Evolutionary conservation across 1,140 invertebrate species (phyloP), one percentile per base, ranked within the genome.

Genomic region (Pararge aegeria): DNA sequence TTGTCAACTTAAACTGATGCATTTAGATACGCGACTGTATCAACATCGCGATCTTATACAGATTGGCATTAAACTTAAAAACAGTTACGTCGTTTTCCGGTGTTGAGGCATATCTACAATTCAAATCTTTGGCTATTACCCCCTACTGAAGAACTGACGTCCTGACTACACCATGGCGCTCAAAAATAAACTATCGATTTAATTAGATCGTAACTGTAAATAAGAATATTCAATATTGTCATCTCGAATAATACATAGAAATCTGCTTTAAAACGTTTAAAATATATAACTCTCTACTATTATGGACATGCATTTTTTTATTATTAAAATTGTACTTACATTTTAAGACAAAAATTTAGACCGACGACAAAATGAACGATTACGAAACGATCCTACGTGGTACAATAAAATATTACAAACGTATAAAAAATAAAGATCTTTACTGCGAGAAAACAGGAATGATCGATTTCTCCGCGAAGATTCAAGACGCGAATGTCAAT

Each of bases 351-450:
- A 76, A 56, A 73, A 80, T 84, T 84, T 86, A 86, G 83, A 86
- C 83, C 83, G 83, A 79, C 74, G 61, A 76, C 55, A 66, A 75
- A 24, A 78, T 68, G 64, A 74, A 74, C 61, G 58, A 69, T 60
- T 59, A 73, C 61, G 46, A 74, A 68, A 73, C 61, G 48, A 74
- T 55, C 66, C 72, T 72, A 76, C 66, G 61, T 55, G 53, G 71
- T 68, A 65, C 65, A 66, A 75, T 63, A 66, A 75, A 59, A 68
- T 62, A 66, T 74, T 79, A 83, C 74, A 87, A 89, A 86, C 75
- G 76, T 87, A 87, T 87, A 89, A 87, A 89, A 89, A 89, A 87
- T 87, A 89, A 89, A 89, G 78, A 85, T 83, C 78, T 84, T 82
- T 77, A 80, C 75, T 66, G 75, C 78, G 78, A 86, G 78, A 83